A percentile compares a stretch with the other conserved stretches of the same genome.
These are phyloP conservation scores for Channa striata DNA, from an alignment of 2,797 vertebrate genomes.

Conservation along the genomic window DNA sequence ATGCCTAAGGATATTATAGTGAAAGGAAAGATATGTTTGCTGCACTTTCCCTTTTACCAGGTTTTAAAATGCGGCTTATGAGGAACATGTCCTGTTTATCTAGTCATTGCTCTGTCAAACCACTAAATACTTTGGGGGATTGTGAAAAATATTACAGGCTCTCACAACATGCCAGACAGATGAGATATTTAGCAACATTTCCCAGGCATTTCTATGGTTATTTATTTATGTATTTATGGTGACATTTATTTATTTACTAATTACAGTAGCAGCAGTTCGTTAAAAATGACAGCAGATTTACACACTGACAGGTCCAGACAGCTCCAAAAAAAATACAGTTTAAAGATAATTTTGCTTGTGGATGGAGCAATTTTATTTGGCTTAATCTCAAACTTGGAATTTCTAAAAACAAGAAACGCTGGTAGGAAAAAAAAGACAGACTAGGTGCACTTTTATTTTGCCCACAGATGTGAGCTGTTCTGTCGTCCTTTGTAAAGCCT, in stretches of 20 bases:
- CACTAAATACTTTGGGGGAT: background rate
- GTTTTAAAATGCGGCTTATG: background rate
- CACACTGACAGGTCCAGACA: background rate
- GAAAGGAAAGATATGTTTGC: background rate
- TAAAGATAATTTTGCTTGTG: background rate
- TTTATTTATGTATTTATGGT: too few relatives aligned
- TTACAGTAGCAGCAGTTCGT: background rate
- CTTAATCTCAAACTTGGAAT: background rate
- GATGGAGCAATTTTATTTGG: background rate
- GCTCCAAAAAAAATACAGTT: too few relatives aligned
- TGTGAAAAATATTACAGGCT: background rate
- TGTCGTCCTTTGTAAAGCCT: background rate
- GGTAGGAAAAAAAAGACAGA: background rate
- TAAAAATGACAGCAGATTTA: background rate
- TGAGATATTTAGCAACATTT: too few relatives aligned
- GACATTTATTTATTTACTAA: background rate
- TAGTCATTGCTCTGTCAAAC: background rate
- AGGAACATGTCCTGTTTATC: background rate
- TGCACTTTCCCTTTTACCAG: background rate
- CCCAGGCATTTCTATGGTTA: too few relatives aligned
- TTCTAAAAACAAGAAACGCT: background rate
- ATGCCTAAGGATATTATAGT: background rate
- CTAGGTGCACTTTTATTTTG: background rate
- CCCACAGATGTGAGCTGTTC: background rate
- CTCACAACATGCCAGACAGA: background rate